A percentile compares a stretch with the other conserved stretches of the same genome.
Conservation (phyloP, 2,797 vertebrate genomes). For the Sebastes variabilis region DNA sequence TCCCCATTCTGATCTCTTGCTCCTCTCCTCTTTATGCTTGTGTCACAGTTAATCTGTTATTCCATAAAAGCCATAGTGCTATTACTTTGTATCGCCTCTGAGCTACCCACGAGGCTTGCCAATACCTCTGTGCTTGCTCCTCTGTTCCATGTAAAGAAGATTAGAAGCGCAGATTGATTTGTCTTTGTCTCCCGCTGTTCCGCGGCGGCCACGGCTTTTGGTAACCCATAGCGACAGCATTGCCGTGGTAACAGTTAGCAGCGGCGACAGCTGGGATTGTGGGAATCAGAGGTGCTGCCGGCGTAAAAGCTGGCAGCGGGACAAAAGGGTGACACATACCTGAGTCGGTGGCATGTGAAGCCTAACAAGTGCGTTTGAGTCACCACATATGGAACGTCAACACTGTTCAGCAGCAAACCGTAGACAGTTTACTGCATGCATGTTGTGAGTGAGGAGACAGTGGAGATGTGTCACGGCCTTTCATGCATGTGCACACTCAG, state of each 20-base stretch:
- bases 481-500: conserved; percentile 3
- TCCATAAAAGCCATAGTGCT: conserved; percentile 48
- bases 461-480: conserved; percentile 6
- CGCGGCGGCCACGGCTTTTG: conserved; percentile 43
- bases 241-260: conserved; percentile 72
- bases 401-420: conserved; percentile 28
- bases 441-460: background rate
- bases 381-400: conserved; percentile 40
- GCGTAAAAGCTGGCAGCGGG: conserved; percentile 30
- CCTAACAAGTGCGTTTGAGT: conserved; percentile 34
- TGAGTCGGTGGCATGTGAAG: conserved; percentile 31
- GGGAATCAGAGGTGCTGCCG: conserved; percentile 58
- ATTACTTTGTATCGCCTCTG: conserved; percentile 48
- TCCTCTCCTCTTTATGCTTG: conserved; percentile 48
- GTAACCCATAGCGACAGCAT: conserved; percentile 78
- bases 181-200: conserved; percentile 72
- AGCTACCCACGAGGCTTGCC: conserved; percentile 46
- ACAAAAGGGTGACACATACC: conserved; percentile 47
- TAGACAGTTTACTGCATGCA: background rate
- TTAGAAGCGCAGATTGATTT: conserved; percentile 72
- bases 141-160: conserved; percentile 66
- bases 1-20: conserved; percentile 2
- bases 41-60: conserved; percentile 65
- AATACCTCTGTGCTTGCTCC: conserved; percentile 27
- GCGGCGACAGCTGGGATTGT: conserved; percentile 67